Base-by-base conservation (phyloP, 2,113 vertebrate species). In the Trichomycterus rosablanca region DNA sequence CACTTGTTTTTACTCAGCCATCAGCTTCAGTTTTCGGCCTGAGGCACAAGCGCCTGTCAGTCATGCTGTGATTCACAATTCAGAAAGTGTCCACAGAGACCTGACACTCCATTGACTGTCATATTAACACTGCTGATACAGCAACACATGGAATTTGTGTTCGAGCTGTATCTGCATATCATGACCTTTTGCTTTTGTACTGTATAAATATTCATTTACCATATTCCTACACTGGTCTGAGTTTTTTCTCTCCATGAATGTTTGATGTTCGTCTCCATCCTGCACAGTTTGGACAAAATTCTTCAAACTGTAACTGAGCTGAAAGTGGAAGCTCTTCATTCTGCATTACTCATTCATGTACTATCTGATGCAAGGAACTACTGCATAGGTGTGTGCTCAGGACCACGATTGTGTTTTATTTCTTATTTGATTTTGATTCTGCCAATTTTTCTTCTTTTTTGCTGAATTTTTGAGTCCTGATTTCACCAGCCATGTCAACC, bases 321-420 rank as follows among this genome's bases (percentile, higher is more conserved):
- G 53, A 45, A 48, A 55, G 44, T 76, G n/a, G n/a, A 63, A 51
- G 49, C 57, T 58, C 63, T 56, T 14, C 46, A 16, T 40, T 52
- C 54, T 80, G 63, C 83, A 81, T 80, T 78, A 81, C 80, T 78
- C 74, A 80, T 83, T 63, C 74, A 76, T 71, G 62, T 76, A 66
- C 59, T 64, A 51, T 75, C 72, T 73, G 67, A 78, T 67, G 65
- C 66, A 43, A 26, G 53, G 49, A 40, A 58, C 30, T 70, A 56
- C 15, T 37, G 35, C 69, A 68, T 70, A 59, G 66, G 64, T 60
- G 66, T 62, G 65, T 30, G 32, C 35, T 57, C 20, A 49, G 55
- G 52, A 61, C 56, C 22, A 67, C 20, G 60, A 18, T 75, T 32
- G 22, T 68, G 58, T 78, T 68, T 49, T 61, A 22, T 39, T 76